These are phyloP conservation scores for Punctoribates punctum DNA, from an alignment of 2,888 invertebrate genomes.

Conservation along the genomic window DNA sequence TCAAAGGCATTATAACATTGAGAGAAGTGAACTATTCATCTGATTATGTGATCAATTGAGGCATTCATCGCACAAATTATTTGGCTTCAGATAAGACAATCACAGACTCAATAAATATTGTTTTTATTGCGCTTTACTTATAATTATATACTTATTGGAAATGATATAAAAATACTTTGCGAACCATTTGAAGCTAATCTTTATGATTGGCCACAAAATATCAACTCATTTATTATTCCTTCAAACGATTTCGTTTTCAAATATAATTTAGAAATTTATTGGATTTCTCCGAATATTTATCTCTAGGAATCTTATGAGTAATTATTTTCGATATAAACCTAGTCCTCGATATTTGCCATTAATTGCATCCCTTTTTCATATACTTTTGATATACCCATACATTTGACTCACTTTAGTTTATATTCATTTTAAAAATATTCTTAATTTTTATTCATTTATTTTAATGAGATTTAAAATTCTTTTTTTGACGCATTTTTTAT, in stretches of 20 bases:
- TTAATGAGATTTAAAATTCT: no score
- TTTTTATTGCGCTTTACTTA: constrained; percentile 19
- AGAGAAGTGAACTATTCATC: neutral
- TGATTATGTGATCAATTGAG: constrained; percentile 22
- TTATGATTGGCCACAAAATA: constrained; percentile 14
- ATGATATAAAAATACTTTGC: constrained; percentile 8
- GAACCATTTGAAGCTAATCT: constrained; percentile 4
- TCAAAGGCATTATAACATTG: neutral
- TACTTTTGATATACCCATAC: neutral
- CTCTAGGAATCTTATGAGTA: constrained; percentile 8
- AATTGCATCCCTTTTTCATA: neutral
- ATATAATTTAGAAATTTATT: constrained; percentile 16
- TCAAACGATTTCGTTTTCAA: neutral
- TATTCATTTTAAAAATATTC: no score
- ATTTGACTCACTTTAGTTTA: neutral
- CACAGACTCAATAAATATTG: constrained; percentile 25
- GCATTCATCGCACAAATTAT: constrained; percentile 11
- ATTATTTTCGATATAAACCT: constrained; percentile 15
- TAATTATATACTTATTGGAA: constrained; percentile 28
- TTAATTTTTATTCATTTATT: no score
- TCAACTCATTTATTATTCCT: neutral
- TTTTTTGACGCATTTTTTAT: no score
- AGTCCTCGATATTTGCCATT: constrained; percentile 5
- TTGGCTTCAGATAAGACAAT: constrained; percentile 32
- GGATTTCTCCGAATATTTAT: constrained; percentile 14